These are phyloP conservation scores for Sitta carolinensis DNA, from an alignment of 2,797 vertebrate species.

Conservation along the genomic window DNA sequence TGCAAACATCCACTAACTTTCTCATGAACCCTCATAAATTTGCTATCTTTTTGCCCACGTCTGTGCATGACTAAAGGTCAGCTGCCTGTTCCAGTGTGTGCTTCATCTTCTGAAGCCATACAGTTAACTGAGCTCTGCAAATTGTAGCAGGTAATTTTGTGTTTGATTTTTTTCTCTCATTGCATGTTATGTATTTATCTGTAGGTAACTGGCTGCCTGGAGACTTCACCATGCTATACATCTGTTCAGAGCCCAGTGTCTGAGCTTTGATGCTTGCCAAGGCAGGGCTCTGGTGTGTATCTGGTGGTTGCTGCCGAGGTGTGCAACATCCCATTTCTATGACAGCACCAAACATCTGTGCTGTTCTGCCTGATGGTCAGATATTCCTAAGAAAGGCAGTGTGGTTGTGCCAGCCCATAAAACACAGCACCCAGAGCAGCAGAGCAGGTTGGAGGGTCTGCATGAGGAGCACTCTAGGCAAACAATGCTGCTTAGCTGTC, in stretches of 20 bases:
- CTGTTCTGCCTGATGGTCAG: background rate
- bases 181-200: fast-evolving
- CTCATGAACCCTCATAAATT: background rate
- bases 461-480: fast-evolving
- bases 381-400: background rate
- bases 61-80: background rate
- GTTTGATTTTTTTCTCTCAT: background rate
- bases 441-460: background rate
- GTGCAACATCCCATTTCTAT: background rate
- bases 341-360: background rate
- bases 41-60: fast-evolving
- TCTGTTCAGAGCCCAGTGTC: background rate
- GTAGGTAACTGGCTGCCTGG: background rate
- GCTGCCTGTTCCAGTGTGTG: fast-evolving
- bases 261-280: background rate
- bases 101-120: background rate
- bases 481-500: background rate
- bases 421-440: background rate
- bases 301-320: fast-evolving
- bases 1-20: background rate
- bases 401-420: fast-evolving
- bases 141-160: background rate
- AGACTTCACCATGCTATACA: fast-evolving
- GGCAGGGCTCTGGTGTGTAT: background rate
- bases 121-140: background rate